Base-by-base conservation (phyloP, 1,140 invertebrate species). In the Drosophila elegans region DNA sequence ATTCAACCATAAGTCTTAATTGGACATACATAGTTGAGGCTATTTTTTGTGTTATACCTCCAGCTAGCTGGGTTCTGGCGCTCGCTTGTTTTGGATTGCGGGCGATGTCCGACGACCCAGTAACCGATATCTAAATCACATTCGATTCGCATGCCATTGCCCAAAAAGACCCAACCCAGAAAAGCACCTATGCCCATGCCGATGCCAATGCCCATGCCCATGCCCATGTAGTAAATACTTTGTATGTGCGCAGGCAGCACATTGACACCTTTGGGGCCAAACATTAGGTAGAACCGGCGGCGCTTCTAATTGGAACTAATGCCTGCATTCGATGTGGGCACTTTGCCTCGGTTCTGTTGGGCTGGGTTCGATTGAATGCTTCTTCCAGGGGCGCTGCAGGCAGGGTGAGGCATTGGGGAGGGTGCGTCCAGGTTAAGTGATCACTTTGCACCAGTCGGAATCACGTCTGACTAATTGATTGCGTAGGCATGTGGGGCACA, bases 1-100 rank as follows among this genome's bases (percentile, higher is more conserved):
- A 64, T 73, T 84, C 29, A 60, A 60, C 60, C 76, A 77, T 80
- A 80, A 76, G 77, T 84, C 80, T 84, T 64, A 77, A 80, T 84
- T 84, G 67, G 49, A 64, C 54, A 63, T 51, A 64, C 54, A 63
- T 51, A 66, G 62, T 75, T 79, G 49, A 44, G 34, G 45, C 60
- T 61, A 36, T 72, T 63, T 49, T 66, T 48, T 59, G 62, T 39
- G 59, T 60, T 62, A 51, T 69, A 42, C 36, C 27, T 6, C 1
- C 7, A 32, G 25, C 5, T 27, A 13, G n/a, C 27, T 34, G 12
- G 44, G 25, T 25, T 48, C 2, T 9, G 4, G 3, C n/a, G 29
- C 3, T 9, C 5, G 12, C 6, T 49, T 13, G 2, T 9, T 41
- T 29, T 51, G 25, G 52, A 42, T 27, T 46, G 48, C 39, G n/a